These are phyloP conservation scores for Esox lucius DNA, from an alignment of 2,797 vertebrate genomes.

Conservation along the genomic window DNA sequence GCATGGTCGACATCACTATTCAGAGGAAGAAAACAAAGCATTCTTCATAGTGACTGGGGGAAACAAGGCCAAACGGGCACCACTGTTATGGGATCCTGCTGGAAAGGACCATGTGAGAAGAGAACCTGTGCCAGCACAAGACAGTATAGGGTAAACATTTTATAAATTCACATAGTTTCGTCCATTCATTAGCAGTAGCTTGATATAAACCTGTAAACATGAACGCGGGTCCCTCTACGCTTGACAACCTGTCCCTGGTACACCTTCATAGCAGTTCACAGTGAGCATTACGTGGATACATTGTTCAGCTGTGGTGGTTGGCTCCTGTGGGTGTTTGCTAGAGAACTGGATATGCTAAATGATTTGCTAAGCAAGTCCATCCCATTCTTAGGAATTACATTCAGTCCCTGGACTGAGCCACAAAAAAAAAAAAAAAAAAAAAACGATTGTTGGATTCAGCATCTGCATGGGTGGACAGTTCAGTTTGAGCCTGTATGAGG, in stretches of 20 bases:
- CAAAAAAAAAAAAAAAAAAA: no score
- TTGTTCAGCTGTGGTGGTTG: not conserved
- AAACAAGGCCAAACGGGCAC: not conserved
- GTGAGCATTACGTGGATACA: not conserved
- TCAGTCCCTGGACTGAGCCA: constrained; percentile 21
- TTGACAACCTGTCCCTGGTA: not conserved
- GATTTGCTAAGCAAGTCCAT: not conserved
- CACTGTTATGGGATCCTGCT: not conserved
- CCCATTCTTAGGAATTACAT: constrained; percentile 17
- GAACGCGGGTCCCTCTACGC: not conserved
- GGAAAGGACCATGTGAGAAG: not conserved
- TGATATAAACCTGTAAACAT: not conserved
- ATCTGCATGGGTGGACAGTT: constrained; percentile 14
- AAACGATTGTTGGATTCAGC: not conserved
- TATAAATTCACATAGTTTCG: not conserved
- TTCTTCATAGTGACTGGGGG: not conserved
- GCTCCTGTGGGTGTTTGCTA: not conserved
- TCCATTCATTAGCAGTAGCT: not conserved
- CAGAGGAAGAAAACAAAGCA: constrained; percentile 4
- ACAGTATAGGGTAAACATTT: not conserved
- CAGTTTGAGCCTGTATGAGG: not conserved
- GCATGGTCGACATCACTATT: constrained; percentile 12
- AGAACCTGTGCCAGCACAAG: not conserved
- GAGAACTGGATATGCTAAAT: not conserved
- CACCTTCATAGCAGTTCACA: not conserved